Base-by-base conservation (phyloP, 2,888 invertebrate genomes). In the Leucozona laternaria region DNA sequence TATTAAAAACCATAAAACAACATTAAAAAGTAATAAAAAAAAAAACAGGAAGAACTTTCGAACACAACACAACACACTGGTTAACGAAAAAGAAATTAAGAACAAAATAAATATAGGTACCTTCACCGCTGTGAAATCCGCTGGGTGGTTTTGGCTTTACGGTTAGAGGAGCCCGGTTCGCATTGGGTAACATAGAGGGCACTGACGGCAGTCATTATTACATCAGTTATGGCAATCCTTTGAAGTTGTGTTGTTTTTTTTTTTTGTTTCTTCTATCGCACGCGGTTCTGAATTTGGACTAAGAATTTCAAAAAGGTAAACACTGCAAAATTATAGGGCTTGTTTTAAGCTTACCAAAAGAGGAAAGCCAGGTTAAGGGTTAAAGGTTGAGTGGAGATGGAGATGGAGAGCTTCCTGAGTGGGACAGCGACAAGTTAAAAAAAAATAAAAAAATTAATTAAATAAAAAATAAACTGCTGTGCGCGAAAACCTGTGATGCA, bases 1-100 rank as follows among this genome's bases (percentile, higher is more conserved):
- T 85, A 85, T 80, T 53, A 68, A 77, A 80, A 85, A 85, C 71
- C 84, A 80, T 85, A 85, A 85, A 85, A 85, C 84, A 85, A 80
- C 77, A 85, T 85, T 80, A 71, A 84, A 84, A 84, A 72, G 58
- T 57, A 79, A 64, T 71, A 72, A 71, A 76, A 76, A 43, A 53
- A 45, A 79, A 70, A 60, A 60, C 34, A 50, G 13, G 37, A 70
- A 58, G 45, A 62, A 73, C 60, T 62, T 62, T 20, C 78, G 37
- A 58, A 34, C 57, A 79, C 57, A 79, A 75, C 75, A 55, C 62
- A 55, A 75, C 76, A 57, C 64, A 62, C 28, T 71, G 76, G 20
- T 15, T 64, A 31, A 25, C 15, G 17, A 53, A 25, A 50, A 37
- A 37, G 34, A 58, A 20, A 48, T 5, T 13, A 45, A 20, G 31